Conservation (phyloP, 1,140 invertebrate species). For the Lamellibrachia luymesi region DNA sequence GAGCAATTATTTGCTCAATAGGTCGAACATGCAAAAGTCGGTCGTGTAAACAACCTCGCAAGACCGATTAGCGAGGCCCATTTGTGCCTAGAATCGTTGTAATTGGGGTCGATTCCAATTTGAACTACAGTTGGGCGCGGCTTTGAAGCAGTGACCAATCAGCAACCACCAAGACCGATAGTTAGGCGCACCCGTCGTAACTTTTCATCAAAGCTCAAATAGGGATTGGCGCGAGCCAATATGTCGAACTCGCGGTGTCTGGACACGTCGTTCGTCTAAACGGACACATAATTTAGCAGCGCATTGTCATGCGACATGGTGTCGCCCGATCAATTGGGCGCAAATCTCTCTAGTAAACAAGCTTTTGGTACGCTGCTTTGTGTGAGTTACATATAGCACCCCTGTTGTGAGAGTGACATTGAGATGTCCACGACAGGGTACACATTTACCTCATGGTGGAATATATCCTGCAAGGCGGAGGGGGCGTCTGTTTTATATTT, state of each 20-base stretch:
- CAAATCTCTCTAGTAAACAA: not conserved
- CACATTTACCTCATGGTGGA: not conserved
- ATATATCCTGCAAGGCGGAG: not conserved
- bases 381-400: not conserved
- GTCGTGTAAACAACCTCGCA: not conserved
- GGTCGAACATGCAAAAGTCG: too few species aligned
- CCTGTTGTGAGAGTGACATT: not conserved
- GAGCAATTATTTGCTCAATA: not conserved
- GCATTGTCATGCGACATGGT: not conserved
- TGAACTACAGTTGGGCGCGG: not conserved
- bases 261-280: not conserved
- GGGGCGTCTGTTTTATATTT: too few species aligned
- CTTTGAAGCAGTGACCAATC: not conserved
- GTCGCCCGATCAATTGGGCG: not conserved
- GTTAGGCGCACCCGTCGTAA: not conserved
- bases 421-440: not conserved
- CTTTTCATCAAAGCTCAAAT: not conserved
- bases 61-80: not conserved
- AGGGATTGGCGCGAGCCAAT: not conserved
- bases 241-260: not conserved
- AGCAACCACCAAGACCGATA: not conserved
- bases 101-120: not conserved
- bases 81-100: not conserved
- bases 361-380: not conserved
- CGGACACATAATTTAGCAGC: not conserved